Evolutionary conservation across 2,888 invertebrate species (phyloP), one percentile per base, ranked within the genome.

Genomic region (Globia sparganii): DNA sequence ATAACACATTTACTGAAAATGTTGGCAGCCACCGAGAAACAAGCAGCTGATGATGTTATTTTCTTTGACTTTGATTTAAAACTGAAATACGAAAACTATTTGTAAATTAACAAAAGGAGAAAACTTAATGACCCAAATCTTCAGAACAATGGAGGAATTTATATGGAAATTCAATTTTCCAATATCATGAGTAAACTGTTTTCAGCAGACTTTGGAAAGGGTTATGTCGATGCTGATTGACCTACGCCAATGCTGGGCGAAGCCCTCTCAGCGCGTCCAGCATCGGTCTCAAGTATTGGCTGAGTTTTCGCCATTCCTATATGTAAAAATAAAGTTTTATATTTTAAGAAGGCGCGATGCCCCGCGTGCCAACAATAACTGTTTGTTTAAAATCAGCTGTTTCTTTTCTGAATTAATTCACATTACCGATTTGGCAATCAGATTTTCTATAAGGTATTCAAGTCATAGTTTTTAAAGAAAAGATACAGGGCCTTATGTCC

Each of bases 1-100:
- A 81, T 81, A 81, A 81, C 71, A 82, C 70, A 77, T 83, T 85
- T 53, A 71, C 67, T 18, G 59, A 58, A 83, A 83, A 85, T 83
- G 67, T 85, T 85, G 83, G 83, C 83, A 83, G 59, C 77, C n/a
- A 37, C 13, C 59, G 58, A 64, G 58, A 71, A 61, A 66, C 49
- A 18, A 43, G 18, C 62, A 77, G 66, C 77, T 67, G 67, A 81
- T 62, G 62, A 76, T 72, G 76, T 69, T 64, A 28, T 67, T 28
- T 67, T 64, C 11, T 68, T 75, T 64, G 37, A 18, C 21, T 64
- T 67, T 46, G 2, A 70, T 79, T 78, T 73, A 18, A 62, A 69
- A 78, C 68, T 49, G 4, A 64, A 62, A 72, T 46, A 71, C n/a
- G 15, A 40, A 46, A 46, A 34, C 1, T 31, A 37, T 66, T 71